A percentile compares a stretch with the other conserved stretches of the same genome.
Evolutionary conservation across 1,140 invertebrate species (phyloP).

Genomic region (Chymomyza costata): DNA sequence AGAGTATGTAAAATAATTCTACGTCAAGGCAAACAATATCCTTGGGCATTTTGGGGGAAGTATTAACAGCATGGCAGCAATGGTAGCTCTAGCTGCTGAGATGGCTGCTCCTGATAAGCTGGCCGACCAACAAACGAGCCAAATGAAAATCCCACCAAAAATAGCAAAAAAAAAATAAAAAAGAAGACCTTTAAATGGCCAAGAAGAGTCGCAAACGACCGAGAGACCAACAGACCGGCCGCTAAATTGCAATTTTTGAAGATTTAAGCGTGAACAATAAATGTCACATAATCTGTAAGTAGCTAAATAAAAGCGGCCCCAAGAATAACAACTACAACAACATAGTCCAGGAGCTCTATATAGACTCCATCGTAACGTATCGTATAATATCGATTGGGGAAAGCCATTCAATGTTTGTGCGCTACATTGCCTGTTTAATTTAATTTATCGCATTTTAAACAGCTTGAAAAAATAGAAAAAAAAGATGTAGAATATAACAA

Average conservation of each 20-base stretch:
- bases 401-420: not conserved
- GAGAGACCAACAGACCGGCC: slow-evolving; percentile 15
- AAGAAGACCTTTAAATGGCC: slow-evolving; percentile 26
- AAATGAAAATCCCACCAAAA: no score
- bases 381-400: not conserved
- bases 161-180: not conserved
- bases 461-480: slow-evolving; percentile 26
- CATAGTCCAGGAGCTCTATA: no score
- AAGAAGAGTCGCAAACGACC: slow-evolving; percentile 6
- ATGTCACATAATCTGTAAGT: slow-evolving; percentile 73
- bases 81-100: slow-evolving; percentile 11
- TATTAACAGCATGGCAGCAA: not conserved
- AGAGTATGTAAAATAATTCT: slow-evolving; percentile 60
- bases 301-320: slow-evolving; percentile 57
- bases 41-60: slow-evolving; percentile 39
- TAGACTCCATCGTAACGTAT: no score
- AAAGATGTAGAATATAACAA: slow-evolving; percentile 47
- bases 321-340: not conserved
- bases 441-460: slow-evolving; percentile 73
- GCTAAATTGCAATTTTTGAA: slow-evolving; percentile 70
- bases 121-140: no score
- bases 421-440: slow-evolving; percentile 53
- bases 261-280: slow-evolving; percentile 73
- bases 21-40: slow-evolving; percentile 38
- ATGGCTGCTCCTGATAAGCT: no score